Conservation (phyloP, 2,797 vertebrate species). For the Muraenolepis orangiensis region DNA sequence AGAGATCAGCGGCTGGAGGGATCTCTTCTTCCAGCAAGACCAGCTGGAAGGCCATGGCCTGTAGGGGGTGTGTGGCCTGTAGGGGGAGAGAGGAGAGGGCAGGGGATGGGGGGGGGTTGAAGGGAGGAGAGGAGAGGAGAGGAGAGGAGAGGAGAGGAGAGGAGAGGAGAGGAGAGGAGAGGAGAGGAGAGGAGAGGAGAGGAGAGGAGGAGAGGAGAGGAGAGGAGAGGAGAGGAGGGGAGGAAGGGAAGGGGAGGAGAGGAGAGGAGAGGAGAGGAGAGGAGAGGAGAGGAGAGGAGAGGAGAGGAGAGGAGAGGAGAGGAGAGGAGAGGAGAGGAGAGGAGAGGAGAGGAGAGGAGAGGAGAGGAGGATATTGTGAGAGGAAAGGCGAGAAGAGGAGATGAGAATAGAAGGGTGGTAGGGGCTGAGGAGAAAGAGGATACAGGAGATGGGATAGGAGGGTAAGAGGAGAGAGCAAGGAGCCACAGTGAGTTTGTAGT, state of each 20-base stretch:
- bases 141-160: constrained; percentile 51
- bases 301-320: too few relatives aligned
- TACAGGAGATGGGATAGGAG: not conserved
- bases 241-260: constrained; percentile 31
- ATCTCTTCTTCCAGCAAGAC: constrained; percentile 49
- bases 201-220: constrained; percentile 34
- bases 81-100: constrained; percentile 29
- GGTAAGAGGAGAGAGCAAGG: not conserved
- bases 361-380: not conserved
- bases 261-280: constrained; percentile 45
- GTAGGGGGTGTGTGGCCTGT: constrained; percentile 16
- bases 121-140: not conserved
- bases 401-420: not conserved
- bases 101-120: constrained; percentile 26
- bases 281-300: constrained; percentile 22
- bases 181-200: not conserved
- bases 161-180: constrained; percentile 1
- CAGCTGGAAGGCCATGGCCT: constrained; percentile 59
- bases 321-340: not conserved
- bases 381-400: too few relatives aligned
- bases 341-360: not conserved
- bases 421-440: not conserved
- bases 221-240: constrained; percentile 26
- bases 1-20: constrained; percentile 45
- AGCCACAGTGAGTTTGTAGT: too few relatives aligned